phyloP scores from a whole-genome alignment of 2,113 vertebrate species.

The Noctilio leporinus region DNA sequence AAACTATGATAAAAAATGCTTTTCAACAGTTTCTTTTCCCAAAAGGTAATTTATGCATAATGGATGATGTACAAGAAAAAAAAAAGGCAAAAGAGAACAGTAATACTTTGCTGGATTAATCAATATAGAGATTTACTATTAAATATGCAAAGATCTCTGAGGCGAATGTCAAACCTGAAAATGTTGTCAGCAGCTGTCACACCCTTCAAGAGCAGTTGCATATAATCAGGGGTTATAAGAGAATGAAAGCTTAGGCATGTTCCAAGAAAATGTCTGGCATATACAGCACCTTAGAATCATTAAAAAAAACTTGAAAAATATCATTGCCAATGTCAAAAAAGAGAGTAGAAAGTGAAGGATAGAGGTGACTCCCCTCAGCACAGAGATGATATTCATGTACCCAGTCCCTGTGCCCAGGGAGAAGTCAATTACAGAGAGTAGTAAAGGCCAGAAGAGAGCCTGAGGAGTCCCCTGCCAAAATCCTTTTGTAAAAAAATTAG shows the following conservation, averaged over 20 bases:
- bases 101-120: slow-evolving; percentile 15
- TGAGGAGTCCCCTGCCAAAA: not conserved
- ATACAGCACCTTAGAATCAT: not conserved
- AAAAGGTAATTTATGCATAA: slow-evolving; percentile 18
- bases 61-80: not conserved
- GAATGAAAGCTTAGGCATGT: not conserved
- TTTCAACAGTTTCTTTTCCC: slow-evolving; percentile 1
- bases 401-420: not conserved
- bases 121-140: not conserved
- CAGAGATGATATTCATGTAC: not conserved
- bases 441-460: not conserved
- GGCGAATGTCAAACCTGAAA: not conserved
- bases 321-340: slow-evolving; percentile 24
- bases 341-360: slow-evolving; percentile 23
- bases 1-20: not conserved
- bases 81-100: not conserved
- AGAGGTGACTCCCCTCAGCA: not conserved
- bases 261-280: slow-evolving; percentile 29
- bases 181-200: slow-evolving; percentile 28
- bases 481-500: not conserved
- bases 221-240: slow-evolving; percentile 21
- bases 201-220: slow-evolving; percentile 9
- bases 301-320: slow-evolving; percentile 6
- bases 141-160: not conserved
- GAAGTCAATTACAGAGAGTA: not conserved